Evolutionary conservation across 2,888 invertebrate genomes (phyloP), one percentile per base, ranked within the genome.

Genomic region (Dinocampus coccinellae): DNA sequence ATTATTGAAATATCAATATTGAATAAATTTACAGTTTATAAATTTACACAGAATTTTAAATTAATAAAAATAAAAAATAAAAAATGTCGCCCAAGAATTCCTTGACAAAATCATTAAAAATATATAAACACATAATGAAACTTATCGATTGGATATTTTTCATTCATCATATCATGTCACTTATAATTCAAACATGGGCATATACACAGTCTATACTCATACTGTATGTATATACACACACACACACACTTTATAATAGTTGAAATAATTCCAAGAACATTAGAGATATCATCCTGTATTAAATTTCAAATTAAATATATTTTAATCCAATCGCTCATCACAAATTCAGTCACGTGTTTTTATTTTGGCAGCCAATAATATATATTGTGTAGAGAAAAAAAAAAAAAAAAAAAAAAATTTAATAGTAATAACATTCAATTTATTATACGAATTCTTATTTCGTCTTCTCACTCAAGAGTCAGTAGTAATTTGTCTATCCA

Each of bases 401-500:
- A 33, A n/a, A 61, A 61, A n/a, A n/a, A n/a, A n/a, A n/a, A n/a
- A n/a, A n/a, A n/a, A n/a, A n/a, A n/a, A n/a, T n/a, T n/a, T n/a
- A n/a, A n/a, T n/a, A n/a, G n/a, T n/a, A n/a, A 33, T 2, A 20
- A 11, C 29, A n/a, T 61, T 24, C 36, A 10, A 16, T 47, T 34
- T 11, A 29, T 9, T 6, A 11, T 22, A 34, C 34, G 33, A n/a
- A 20, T 24, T 29, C 20, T 6, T 16, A n/a, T 16, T 10, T 10
- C 58, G 7, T n/a, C 1, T 7, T 36, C 22, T 10, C 1, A 33
- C 10, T 39, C 34, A n/a, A n/a, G n/a, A 36, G 47, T 61, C 52
- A 68, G 68, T 68, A 47, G 61, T 39, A 36, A 16, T 58, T 34
- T 20, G 53, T 52, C 52, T 52, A 52, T 34, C 52, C n/a, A 33